A percentile compares a stretch with the other conserved stretches of the same genome.
Evolutionary conservation across 2,888 invertebrate species (phyloP).

Genomic region (Polylopha cassiicola): DNA sequence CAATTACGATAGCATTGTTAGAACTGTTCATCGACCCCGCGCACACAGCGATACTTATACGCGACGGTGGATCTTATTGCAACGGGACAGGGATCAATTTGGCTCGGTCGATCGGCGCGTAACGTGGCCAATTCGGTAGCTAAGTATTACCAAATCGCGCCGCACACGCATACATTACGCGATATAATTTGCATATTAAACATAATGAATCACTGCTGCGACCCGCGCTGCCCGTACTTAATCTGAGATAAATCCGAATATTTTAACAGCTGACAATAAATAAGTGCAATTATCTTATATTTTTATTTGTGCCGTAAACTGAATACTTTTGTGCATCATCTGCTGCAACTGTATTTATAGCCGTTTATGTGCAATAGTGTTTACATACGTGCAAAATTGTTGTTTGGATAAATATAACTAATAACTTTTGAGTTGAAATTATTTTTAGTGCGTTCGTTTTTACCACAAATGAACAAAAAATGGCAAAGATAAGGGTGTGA

Average conservation of each 20-base stretch:
- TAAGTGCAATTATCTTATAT: no score
- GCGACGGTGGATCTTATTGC: neutral
- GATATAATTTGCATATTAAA: constrained; percentile 37
- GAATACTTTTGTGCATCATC: no score
- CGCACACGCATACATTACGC: constrained; percentile 26
- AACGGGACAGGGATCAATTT: neutral
- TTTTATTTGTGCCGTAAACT: no score
- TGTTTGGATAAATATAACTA: no score
- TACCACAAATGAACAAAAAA: no score
- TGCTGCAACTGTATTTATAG: no score
- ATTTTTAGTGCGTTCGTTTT: no score
- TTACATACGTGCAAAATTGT: no score
- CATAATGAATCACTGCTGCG: constrained; percentile 28
- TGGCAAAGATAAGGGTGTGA: no score
- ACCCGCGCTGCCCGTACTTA: constrained; percentile 21
- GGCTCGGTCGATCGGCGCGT: neutral
- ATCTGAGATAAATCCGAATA: constrained; percentile 18
- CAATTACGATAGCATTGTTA: constrained; percentile 66
- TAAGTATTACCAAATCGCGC: constrained; percentile 32
- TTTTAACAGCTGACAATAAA: constrained; percentile 19
- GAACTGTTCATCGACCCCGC: constrained; percentile 25
- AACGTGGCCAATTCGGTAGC: constrained; percentile 10
- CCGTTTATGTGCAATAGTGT: no score
- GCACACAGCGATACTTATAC: neutral
- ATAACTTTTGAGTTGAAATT: no score